Base-by-base conservation (phyloP, 1,140 invertebrate genomes). In the Drosophila gunungcola region DNA sequence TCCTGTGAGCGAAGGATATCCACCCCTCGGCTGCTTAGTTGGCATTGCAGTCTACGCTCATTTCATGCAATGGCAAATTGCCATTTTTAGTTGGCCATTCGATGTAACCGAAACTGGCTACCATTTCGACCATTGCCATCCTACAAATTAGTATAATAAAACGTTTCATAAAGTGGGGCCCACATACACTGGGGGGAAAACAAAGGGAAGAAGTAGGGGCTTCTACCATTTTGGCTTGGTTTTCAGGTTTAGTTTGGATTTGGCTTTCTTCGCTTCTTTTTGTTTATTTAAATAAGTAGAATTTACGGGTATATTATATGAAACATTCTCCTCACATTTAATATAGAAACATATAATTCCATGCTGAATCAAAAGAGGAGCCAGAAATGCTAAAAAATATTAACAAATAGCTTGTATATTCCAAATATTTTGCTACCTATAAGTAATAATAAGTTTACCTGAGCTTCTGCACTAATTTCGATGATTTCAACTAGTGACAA, bases 61-160 rank as follows among this genome's bases (percentile, higher is more conserved):
- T 80, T 65, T 76, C 62, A 80, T 67, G 60, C 72, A 79, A 86
- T 91, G 89, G 89, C 89, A 91, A 91, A 80, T 79, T 91, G 89
- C 89, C 89, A 91, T 85, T 90, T 90, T 80, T 82, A 86, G 83
- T 84, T 83, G 82, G 69, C 78, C 79, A 90, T 86, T 86, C 81
- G 72, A 83, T 86, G 88, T 90, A 88, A 88, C 88, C 88, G 76
- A 90, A 90, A 91, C 82, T 77, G 76, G 82, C 80, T 73, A 88
- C 73, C 69, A 60, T 74, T 80, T 51, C 55, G 76, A 80, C 78
- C 82, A 91, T 73, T 73, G 69, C 80, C 78, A 80, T 69, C 80
- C 78, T 91, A 91, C 89, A 91, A 91, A 91, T 91, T 91, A 91
- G 89, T 86, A 76, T 88, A 91, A 91, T 91, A 91, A 91, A 91